Evolutionary conservation across 1,140 invertebrate genomes (phyloP), one percentile per base, ranked within the genome.

Genomic region (Nasonia vitripennis): DNA sequence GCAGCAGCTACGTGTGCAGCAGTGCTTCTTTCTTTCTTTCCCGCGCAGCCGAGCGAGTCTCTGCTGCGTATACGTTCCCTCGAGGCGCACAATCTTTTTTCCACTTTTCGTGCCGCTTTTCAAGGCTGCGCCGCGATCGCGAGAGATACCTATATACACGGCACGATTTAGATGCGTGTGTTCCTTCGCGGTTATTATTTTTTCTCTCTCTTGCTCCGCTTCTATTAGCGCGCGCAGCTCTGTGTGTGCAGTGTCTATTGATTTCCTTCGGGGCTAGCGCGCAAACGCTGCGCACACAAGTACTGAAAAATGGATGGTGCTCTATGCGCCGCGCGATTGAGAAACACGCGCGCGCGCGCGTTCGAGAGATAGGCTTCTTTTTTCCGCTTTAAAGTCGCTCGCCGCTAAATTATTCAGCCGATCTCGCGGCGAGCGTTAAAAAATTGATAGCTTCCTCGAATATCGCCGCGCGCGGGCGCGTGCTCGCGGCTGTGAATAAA

Each of bases 101-200:
- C 41, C 83, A 84, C 77, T 85, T 85, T 85, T 85, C 84, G 84
- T 81, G 78, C 34, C 34, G 78, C 45, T 74, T 80, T 85, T 81
- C 78, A 85, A 80, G 78, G 78, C 67, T 68, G 68, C 51, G 17
- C n/a, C 51, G 12, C 23, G 20, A 45, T 23, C 75, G 23, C 10
- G 31, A 70, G 68, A 71, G 68, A 27, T 41, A 41, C 9, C 6
- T 41, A 41, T 41, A 41, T 10, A 10, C 68, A 7, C 3, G 23
- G 6, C 31, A 34, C 27, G 68, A 71, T 71, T 71, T 71, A 27
- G 68, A 71, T 71, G 68, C 55, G 55, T 62, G 55, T 62, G 55
- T 62, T 62, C 3, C 34, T 62, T 62, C 55, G 55, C 55, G 17
- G 55, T 62, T 62, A 62, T 51, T 51, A 51, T 51, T 62, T 62